Evolutionary conservation across 2,888 invertebrate genomes (phyloP), one percentile per base, ranked within the genome.

Genomic region (Trachelus iudaicus): DNA sequence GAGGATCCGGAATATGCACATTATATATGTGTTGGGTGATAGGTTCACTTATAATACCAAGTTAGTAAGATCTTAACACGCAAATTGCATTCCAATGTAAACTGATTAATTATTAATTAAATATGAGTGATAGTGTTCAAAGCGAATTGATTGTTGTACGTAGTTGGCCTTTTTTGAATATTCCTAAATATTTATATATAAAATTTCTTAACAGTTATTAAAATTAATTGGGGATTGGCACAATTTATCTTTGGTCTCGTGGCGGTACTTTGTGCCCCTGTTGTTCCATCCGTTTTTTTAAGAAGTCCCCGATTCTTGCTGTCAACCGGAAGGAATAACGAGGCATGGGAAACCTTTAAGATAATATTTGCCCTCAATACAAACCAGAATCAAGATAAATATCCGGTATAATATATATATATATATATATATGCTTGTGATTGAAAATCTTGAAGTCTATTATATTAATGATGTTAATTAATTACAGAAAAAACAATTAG

Each of bases 281-380:
- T 93, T 73, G 87, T 93, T 12, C 89, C 94, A 40, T 83, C 92
- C n/a, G 93, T 93, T 0, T 92, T 94, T 85, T 94, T 94, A 0
- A 94, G 94, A 90, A 93, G 94, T 33, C 94, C 94, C 0, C 90
- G 94, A 80, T 94, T 93, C 86, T 87, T 94, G 81, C 91, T 94
- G 69, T 89, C 93, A 30, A 93, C 92, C 1, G 92, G 93, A 84
- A 92, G 91, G 75, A 91, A 92, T 2, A 93, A 93, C 15, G 90
- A 92, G 79, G 94, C 94, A 0, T 89, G 93, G 79, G 85, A 91
- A 11, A 93, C 94, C 15, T 91, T 94, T 85, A 93, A 93, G 86
- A 92, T 90, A 87, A 94, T 94, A 81, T 94, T 93, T 81, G 91
- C 92, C 0, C 92, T 93, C 11, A 94, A 94, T 84, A 93, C 93